A percentile compares a stretch with the other conserved stretches of the same genome.
These are phyloP conservation scores for Elgaria multicarinata DNA, from an alignment of 2,113 vertebrate genomes.

Conservation along the genomic window DNA sequence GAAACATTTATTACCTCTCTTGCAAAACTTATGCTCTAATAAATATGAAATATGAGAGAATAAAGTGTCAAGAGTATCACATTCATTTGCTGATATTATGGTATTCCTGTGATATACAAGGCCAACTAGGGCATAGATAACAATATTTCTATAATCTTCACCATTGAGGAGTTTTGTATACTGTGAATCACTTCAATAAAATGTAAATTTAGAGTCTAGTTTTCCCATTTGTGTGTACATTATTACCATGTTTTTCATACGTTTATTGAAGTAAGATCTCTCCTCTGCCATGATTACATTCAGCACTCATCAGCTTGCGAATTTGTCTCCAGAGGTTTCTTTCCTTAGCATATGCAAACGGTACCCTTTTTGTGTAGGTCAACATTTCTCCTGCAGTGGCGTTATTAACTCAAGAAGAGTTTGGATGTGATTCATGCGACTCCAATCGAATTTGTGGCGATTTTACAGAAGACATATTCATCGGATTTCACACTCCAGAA, in stretches of 20 bases:
- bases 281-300: constrained; percentile 37
- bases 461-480: background rate
- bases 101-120: constrained; percentile 50
- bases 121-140: constrained; percentile 38
- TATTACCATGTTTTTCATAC: constrained; percentile 21
- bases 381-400: background rate
- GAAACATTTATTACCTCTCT: constrained; percentile 62
- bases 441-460: background rate
- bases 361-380: background rate
- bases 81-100: constrained; percentile 52
- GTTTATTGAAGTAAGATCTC: background rate
- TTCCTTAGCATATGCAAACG: background rate
- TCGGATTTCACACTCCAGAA: background rate
- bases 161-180: constrained; percentile 17
- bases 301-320: background rate
- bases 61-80: constrained; percentile 50
- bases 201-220: constrained; percentile 42
- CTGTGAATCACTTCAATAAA: constrained; percentile 51
- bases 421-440: background rate
- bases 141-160: constrained; percentile 27
- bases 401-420: background rate
- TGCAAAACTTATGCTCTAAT: constrained; percentile 63
- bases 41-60: constrained; percentile 62
- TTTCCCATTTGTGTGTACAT: constrained; percentile 31
- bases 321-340: background rate